phyloP scores from a whole-genome alignment of 2,113 vertebrate genomes.

The Uria aalge region DNA sequence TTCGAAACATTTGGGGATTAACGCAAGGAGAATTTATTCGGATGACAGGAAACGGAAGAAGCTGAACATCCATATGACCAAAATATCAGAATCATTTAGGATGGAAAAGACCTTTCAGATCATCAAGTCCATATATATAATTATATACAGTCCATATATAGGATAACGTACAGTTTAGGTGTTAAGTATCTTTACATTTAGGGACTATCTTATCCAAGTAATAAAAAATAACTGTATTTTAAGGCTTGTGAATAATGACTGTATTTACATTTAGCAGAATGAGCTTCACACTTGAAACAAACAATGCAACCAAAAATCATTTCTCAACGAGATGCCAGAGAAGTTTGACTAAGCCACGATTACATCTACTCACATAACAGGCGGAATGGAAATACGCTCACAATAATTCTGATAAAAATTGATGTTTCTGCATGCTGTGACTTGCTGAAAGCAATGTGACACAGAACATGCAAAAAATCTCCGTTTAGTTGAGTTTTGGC shows the following conservation, averaged over 20 bases:
- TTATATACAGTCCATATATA: too few relatives aligned
- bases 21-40: neutral
- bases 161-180: neutral
- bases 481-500: neutral
- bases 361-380: fast-evolving
- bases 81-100: neutral
- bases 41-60: too few relatives aligned
- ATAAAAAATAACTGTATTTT: neutral
- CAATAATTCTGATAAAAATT: neutral
- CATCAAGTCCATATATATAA: neutral
- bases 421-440: neutral
- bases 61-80: neutral
- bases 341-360: neutral
- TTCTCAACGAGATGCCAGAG: neutral
- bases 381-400: neutral
- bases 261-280: neutral
- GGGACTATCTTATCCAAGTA: neutral
- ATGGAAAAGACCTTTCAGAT: neutral
- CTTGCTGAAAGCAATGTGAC: neutral
- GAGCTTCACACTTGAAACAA: neutral
- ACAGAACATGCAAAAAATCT: too few relatives aligned
- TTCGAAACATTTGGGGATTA: neutral
- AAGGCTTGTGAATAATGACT: neutral
- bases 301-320: neutral
- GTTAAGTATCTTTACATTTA: neutral